Evolutionary conservation across 2,888 invertebrate species (phyloP), one percentile per base, ranked within the genome.

Genomic region (Biston stratarius): DNA sequence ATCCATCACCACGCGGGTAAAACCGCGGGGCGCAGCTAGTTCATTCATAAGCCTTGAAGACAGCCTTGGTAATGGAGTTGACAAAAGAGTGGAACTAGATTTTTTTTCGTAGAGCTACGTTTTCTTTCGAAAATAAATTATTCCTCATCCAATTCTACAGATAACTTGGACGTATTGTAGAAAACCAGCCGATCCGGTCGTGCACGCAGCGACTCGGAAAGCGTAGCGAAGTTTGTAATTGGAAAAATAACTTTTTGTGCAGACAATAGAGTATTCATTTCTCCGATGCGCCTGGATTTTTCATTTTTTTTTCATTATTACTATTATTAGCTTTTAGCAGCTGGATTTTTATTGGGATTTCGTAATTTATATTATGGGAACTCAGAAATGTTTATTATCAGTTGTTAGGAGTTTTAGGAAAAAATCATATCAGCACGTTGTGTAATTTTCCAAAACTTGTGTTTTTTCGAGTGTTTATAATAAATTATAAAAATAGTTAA

Each of bases 191-290:
- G 70, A 66, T 68, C 69, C 64, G 58, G 57, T 67, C 62, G 61
- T 42, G 64, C 52, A 59, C 51, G 63, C 55, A 48, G n/a, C 15
- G 38, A 34, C 48, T 58, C 62, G 68, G 64, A 72, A 72, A 59
- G 36, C 53, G 61, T 48, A 62, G 61, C 71, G 72, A 67, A 80
- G 84, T 82, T 86, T 79, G 73, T 70, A 80, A 80, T 81, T 81
- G 77, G n/a, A 79, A 83, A 81, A 77, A 74, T 64, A 59, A 75
- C 63, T 56, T 70, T 69, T 63, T 38, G 47, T 38, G 47, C 58
- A 8, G 58, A 38, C 38, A 36, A 59, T 60, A 24, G 15, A 14
- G 10, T 38, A 52, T 24, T 53, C 7, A 9, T 56, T 24, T 33
- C 24, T 42, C 12, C 14, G 7, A 53, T 55, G 55, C 9, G 0